Conservation (phyloP, 53 echinoderm and acorn worm genomes). For the Pentamera pediparva region DNA sequence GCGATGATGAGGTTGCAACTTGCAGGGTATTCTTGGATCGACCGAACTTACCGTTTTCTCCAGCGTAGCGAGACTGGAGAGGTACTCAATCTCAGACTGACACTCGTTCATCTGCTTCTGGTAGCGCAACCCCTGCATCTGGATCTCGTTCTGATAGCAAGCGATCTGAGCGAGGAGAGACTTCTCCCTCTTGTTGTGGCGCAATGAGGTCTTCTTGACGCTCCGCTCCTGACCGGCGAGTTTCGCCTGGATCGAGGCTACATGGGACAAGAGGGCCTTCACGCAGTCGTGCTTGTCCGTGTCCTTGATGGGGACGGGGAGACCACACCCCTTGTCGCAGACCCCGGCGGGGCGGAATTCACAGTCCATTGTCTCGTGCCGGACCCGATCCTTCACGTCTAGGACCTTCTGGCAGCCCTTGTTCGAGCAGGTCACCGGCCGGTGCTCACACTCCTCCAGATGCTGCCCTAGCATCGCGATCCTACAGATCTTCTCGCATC, state of each 20-base stretch:
- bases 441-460: constrained; percentile 85
- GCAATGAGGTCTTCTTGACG: constrained; percentile 72
- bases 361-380: constrained; percentile 80
- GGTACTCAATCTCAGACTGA: constrained; percentile 92
- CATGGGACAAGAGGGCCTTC: constrained; percentile 77
- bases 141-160: constrained; percentile 92
- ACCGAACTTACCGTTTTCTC: constrained; percentile 51
- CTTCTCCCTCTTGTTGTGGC: constrained; percentile 88
- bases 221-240: constrained; percentile 77
- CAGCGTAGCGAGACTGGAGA: constrained; percentile 64
- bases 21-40: constrained; percentile 3
- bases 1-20: background rate
- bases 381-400: constrained; percentile 77
- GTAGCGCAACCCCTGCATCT: constrained; percentile 93
- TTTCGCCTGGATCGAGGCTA: constrained; percentile 60
- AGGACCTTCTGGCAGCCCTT: constrained; percentile 82
- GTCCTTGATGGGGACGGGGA: constrained; percentile 71
- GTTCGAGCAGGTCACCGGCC: constrained; percentile 81
- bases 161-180: constrained; percentile 88
- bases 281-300: constrained; percentile 79
- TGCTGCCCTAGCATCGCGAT: constrained; percentile 86
- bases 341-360: constrained; percentile 91
- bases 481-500: constrained; percentile 72
- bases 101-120: constrained; percentile 96
- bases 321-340: constrained; percentile 85